A percentile compares a stretch with the other conserved stretches of the same genome.
These are phyloP conservation scores for Epinotia demarniana DNA, from an alignment of 2,888 invertebrate genomes.

Conservation along the genomic window DNA sequence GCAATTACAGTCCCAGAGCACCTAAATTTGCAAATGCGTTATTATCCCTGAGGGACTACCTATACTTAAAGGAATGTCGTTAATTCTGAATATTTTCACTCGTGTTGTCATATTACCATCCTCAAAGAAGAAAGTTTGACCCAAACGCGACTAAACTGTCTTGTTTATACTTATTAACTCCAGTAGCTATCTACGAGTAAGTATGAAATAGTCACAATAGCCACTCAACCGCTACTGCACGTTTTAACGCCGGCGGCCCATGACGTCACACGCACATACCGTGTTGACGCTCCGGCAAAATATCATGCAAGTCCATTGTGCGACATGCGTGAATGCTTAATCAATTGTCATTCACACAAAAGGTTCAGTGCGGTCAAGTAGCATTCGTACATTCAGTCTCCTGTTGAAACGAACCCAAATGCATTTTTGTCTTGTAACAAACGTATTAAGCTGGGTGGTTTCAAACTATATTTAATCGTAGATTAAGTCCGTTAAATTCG, in stretches of 20 bases:
- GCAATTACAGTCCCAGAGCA: no score
- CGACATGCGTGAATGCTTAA: constrained; percentile 6
- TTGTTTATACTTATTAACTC: no score
- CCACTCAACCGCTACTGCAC: neutral
- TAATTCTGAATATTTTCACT: neutral
- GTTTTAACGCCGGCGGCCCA: neutral
- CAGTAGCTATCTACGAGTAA: no score
- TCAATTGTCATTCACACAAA: constrained; percentile 5
- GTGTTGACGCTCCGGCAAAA: constrained; percentile 5
- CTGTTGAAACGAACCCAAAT: neutral
- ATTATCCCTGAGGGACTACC: neutral
- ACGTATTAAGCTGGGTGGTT: no score
- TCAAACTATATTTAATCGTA: no score
- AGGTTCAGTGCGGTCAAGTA: neutral
- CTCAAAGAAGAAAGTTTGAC: no score
- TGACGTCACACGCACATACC: constrained; percentile 19
- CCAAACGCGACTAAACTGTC: no score
- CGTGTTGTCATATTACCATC: no score
- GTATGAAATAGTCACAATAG: neutral
- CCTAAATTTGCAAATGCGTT: neutral
- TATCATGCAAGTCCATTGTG: constrained; percentile 12
- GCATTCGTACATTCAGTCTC: neutral
- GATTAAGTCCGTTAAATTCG: no score
- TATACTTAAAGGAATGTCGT: neutral
- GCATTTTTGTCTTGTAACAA: no score